Evolutionary conservation across 2,888 invertebrate species (phyloP).

Genomic region (Heliconius hortense): DNA sequence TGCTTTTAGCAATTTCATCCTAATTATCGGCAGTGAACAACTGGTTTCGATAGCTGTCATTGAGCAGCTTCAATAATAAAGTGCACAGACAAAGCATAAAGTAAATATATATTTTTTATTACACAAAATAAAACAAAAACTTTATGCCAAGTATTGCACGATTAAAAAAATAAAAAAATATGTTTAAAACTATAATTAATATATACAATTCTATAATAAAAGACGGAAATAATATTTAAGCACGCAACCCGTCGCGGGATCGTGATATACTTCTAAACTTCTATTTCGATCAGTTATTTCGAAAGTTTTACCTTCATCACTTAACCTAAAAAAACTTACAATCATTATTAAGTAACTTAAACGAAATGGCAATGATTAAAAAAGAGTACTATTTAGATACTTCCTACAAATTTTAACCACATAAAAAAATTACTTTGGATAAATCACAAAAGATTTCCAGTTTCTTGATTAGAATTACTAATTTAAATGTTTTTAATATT

Average conservation of each 20-base stretch:
- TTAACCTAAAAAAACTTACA: conserved; percentile 45
- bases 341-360: conserved; percentile 58
- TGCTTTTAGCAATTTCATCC: conserved; percentile 66
- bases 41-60: conserved; percentile 63
- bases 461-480: not conserved
- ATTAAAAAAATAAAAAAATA: conserved; percentile 44
- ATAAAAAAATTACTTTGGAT: conserved; percentile 16
- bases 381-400: conserved; percentile 16
- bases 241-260: conserved; percentile 19
- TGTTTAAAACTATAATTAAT: conserved; percentile 34
- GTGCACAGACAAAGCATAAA: conserved; percentile 55
- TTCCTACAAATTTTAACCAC: conserved; percentile 24
- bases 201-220: conserved; percentile 34
- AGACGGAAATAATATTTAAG: conserved; percentile 35
- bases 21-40: conserved; percentile 71
- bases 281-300: conserved; percentile 39
- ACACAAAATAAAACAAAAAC: conserved; percentile 39
- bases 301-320: conserved; percentile 62
- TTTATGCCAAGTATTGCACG: conserved; percentile 67
- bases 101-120: conserved; percentile 40
- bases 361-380: conserved; percentile 67
- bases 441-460: not conserved
- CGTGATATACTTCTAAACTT: conserved; percentile 28
- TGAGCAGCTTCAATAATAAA: conserved; percentile 44
- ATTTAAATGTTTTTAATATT: not conserved